Evolutionary conservation across 2,113 vertebrate genomes (phyloP), one percentile per base, ranked within the genome.

Genomic region (Lagopus muta): DNA sequence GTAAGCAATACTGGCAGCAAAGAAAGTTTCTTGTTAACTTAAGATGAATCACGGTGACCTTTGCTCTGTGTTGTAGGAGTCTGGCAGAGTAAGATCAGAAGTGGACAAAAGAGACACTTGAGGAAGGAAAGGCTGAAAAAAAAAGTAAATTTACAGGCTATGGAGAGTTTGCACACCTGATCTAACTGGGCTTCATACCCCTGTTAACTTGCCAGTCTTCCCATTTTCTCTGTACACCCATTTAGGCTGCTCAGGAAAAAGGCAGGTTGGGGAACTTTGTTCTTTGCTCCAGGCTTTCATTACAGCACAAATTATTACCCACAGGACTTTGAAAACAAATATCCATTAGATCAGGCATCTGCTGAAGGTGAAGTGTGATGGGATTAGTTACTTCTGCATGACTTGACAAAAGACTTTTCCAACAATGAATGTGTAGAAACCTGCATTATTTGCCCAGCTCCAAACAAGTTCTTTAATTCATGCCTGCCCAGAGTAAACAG

Each of bases 21-120:
- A 82, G 54, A 32, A 79, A 79, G 58, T 66, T 88, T 73, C 70
- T 92, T 48, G 24, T 54, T 79, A 24, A 36, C 74, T 82, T 58
- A 27, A 79, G 87, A 50, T 19, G 18, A 65, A 24, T 48, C n/a
- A 52, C 21, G 32, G 36, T 62, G 36, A 72, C 55, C 82, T 93
- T 86, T 90, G 34, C 50, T 92, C 70, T 87, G 27, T 93, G 45
- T 94, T 95, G 42, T 19, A 97, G 96, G 96, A 38, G 82, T 94
- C 50, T 97, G 97, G 97, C 96, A 97, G 79, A 97, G 91, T 61
- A 97, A 97, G 93, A 97, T 97, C 92, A 97, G 96, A 93, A 97
- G 95, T 78, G 81, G 93, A 7, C 95, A 97, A 93, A 97, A 96
- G 72, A 96, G 97, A 78, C 94, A 97, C 65, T 73, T 97, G 61